Conservation (phyloP, 2,888 invertebrate genomes). For the Euplagia quadripunctaria region DNA sequence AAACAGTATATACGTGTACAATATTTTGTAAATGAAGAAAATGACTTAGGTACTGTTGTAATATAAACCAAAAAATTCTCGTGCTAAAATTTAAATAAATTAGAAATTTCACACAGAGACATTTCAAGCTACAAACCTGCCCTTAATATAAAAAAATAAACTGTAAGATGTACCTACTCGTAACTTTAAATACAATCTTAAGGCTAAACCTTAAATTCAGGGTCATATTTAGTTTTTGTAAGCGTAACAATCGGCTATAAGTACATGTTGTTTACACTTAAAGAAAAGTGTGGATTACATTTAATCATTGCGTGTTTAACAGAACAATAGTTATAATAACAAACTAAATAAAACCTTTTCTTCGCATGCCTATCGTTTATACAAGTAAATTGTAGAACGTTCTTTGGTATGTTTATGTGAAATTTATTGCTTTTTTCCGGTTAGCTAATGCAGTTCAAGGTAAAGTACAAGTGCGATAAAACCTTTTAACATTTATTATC, state of each 20-base stretch:
- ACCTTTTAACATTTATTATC: constrained; percentile 25
- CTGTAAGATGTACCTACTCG: too few species aligned
- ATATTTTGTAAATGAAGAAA: too few species aligned
- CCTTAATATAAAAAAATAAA: too few species aligned
- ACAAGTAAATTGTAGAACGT: constrained; percentile 27
- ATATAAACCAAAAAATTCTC: too few species aligned
- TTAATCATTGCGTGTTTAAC: constrained; percentile 27
- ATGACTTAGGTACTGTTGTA: too few species aligned
- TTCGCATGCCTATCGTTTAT: constrained; percentile 27
- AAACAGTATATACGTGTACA: too few species aligned
- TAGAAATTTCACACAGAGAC: too few species aligned
- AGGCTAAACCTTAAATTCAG: neutral
- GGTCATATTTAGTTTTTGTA: neutral
- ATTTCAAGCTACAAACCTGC: too few species aligned
- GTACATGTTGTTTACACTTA: constrained; percentile 11
- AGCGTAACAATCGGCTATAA: neutral
- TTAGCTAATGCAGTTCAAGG: constrained; percentile 25
- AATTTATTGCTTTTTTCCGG: constrained; percentile 28
- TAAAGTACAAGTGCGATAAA: constrained; percentile 23
- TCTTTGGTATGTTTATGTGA: constrained; percentile 28
- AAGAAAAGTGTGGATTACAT: constrained; percentile 18
- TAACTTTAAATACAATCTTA: neutral
- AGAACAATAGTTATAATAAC: constrained; percentile 22
- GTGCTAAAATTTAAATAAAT: too few species aligned
- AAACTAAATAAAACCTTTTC: constrained; percentile 29